Evolutionary conservation across 1,140 invertebrate genomes (phyloP), one percentile per base, ranked within the genome.

Genomic region (Bombus turneri): DNA sequence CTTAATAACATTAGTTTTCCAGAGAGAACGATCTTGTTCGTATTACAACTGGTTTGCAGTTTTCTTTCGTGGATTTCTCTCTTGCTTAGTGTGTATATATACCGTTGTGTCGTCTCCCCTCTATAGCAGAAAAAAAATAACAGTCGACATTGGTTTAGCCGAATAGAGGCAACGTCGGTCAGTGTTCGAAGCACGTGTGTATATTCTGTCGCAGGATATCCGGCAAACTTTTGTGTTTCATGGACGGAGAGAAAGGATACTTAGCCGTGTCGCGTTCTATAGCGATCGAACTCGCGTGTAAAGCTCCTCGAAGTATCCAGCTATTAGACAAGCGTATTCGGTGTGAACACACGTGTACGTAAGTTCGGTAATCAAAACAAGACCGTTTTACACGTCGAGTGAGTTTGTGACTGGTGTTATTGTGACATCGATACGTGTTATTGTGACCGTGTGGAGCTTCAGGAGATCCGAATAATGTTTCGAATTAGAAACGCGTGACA

Each of bases 121-220:
- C 25, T 39, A 28, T 37, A 12, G 68, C 0, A 43, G 13, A 43
- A n/a, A 71, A 72, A 66, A 34, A 66, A 37, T 9, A 39, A 73
- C 28, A 43, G 71, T 73, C 28, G 71, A 76, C 47, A 39, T 37
- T 59, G 28, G 34, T 15, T 31, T 34, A 10, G 13, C n/a, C 22
- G 47, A 57, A 76, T 37, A 76, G 31, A 57, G 22, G 37, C 74
- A 75, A 31, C 25, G 37, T 22, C 59, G 71, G 39, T 9, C n/a
- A 18, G 41, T 31, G 71, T 6, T 73, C 41, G 59, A 41, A 22
- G 37, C 75, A 41, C 59, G 37, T 68, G 77, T n/a, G 12, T 39
- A n/a, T 47, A 79, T 39, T 69, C 43, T 41, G 15, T 15, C 81
- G 62, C 28, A 68, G 43, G 37, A 78, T 39, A 78, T 76, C 81